Evolutionary conservation across 2,113 vertebrate genomes (phyloP), one percentile per base, ranked within the genome.

Genomic region (Bambusicola thoracicus): DNA sequence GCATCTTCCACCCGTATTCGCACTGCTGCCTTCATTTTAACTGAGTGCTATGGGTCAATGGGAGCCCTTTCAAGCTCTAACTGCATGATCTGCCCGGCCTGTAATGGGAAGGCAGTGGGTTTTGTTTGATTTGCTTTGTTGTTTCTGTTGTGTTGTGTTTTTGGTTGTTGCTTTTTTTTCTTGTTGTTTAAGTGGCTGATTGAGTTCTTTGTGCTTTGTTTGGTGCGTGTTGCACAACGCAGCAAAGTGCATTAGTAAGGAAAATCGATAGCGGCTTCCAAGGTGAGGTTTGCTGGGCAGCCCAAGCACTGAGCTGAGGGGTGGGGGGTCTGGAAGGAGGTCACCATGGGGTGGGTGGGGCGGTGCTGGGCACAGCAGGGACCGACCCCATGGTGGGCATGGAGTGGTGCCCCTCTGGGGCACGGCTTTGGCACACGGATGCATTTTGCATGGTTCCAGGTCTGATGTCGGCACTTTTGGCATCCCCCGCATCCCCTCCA

Each of bases 191-290:
- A 96, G 89, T 53, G 77, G 85, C 66, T 87, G 82, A 65, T 76
- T 46, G 49, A 76, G 20, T 32, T 78, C 74, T 72, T 87, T 89
- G 56, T 89, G 76, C 65, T 94, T 87, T 48, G 66, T 67, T 65
- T 62, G 84, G 75, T 70, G 87, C 49, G 85, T 27, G 63, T 56
- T 21, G 85, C 59, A 56, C 44, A 69, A 32, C 4, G 19, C 13
- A 76, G 87, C 61, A 49, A 34, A 32, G 43, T 84, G 85, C 81
- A 78, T 96, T 95, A 90, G 93, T 32, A 75, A 83, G 70, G 90
- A 85, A 91, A 96, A 97, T 93, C 87, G 51, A 92, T 92, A 91
- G 79, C 66, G 14, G 70, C 92, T 94, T 87, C 53, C 5, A 43
- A 72, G 85, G 83, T 85, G 92, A 92, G 85, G 59, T 59, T 34